Percentiles rank a stretch among this genome's conserved stretches.
Evolutionary conservation across 2,888 invertebrate genomes (phyloP).

Genomic region (Labia minor): DNA sequence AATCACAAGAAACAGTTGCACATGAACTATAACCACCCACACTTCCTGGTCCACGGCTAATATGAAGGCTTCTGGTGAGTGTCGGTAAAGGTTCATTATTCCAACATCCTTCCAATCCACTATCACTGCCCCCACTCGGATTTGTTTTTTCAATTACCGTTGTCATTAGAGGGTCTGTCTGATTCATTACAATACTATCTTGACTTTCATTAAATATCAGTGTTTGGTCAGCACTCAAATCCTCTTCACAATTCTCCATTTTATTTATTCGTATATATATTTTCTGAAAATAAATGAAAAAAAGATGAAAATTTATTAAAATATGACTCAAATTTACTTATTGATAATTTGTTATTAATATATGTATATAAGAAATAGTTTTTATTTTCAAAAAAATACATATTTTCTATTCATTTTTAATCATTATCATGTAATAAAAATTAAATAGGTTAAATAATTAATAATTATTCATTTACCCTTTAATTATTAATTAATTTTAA

Average conservation of each 20-base stretch:
- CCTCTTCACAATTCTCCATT: not conserved
- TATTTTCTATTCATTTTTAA: too few relatives aligned
- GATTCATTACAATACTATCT: not conserved
- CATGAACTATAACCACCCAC: slow-evolving; percentile 55
- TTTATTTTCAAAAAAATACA: too few relatives aligned
- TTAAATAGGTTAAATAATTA: too few relatives aligned
- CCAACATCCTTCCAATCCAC: slow-evolving; percentile 58
- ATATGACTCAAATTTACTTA: not conserved
- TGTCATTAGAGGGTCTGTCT: not conserved
- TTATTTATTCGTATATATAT: not conserved
- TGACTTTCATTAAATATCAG: not conserved
- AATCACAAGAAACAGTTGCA: slow-evolving; percentile 57
- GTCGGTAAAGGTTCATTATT: slow-evolving; percentile 36
- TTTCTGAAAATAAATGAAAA: not conserved
- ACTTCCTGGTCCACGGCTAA: slow-evolving; percentile 28
- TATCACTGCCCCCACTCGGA: slow-evolving; percentile 59
- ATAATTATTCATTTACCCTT: too few relatives aligned
- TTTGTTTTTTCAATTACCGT: not conserved
- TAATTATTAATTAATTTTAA: too few relatives aligned
- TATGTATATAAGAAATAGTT: too few relatives aligned
- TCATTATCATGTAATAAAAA: too few relatives aligned
- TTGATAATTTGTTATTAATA: not conserved
- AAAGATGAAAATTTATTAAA: not conserved
- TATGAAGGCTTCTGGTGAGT: slow-evolving; percentile 46
- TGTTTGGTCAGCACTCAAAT: not conserved